phyloP scores from a whole-genome alignment of 2,113 vertebrate species.

The Burhinus bistriatus region DNA sequence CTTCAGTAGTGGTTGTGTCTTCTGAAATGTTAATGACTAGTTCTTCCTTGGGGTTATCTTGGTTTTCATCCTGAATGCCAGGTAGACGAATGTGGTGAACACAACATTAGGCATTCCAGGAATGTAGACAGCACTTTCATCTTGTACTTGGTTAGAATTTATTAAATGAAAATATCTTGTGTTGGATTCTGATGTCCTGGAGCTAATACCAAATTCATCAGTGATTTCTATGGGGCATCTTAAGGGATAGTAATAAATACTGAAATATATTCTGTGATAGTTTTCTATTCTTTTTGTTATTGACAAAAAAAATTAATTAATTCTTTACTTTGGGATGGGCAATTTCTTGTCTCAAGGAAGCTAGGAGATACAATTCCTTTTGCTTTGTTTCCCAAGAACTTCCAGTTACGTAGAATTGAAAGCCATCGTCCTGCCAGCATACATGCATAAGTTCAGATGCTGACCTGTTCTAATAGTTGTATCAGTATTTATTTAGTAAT shows the following conservation, averaged over 20 bases:
- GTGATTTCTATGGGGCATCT: not conserved
- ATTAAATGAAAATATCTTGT: slow-evolving; percentile 10
- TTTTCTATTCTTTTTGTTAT: not conserved
- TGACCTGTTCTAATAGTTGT: not conserved
- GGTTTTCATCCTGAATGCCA: slow-evolving; percentile 10
- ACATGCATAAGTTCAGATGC: not conserved
- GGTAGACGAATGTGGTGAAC: not conserved
- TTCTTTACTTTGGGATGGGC: not conserved
- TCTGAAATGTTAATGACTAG: slow-evolving; percentile 7
- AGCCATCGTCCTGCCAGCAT: not conserved
- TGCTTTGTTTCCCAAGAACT: not conserved
- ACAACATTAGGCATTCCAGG: slow-evolving; percentile 21
- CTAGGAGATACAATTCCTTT: not conserved
- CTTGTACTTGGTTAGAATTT: slow-evolving; percentile 32
- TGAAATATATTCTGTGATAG: not conserved
- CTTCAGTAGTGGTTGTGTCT: not conserved
- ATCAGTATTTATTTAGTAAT: not conserved
- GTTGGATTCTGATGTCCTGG: not conserved
- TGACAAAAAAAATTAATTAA: not conserved
- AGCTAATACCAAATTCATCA: not conserved
- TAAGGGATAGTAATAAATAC: not conserved
- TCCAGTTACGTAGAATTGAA: not conserved
- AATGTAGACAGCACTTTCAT: slow-evolving; percentile 6
- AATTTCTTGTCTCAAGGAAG: not conserved
- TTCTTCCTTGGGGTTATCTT: slow-evolving; percentile 22